These are phyloP conservation scores for Philhelius pedissequus DNA, from an alignment of 2,888 invertebrate species.

Conservation along the genomic window DNA sequence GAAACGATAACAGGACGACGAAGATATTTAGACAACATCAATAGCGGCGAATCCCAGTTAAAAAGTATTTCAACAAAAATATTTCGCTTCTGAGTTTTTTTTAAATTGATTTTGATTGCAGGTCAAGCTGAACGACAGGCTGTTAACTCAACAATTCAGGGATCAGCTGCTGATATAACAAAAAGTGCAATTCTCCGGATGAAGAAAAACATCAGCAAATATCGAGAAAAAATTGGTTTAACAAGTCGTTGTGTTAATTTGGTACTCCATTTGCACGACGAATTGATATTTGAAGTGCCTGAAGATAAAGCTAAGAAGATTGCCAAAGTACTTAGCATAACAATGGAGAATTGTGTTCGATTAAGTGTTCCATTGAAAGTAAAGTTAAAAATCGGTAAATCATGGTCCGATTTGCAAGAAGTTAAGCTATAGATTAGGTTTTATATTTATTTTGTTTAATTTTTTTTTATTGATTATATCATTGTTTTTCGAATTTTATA, in stretches of 20 bases:
- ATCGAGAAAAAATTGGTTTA: constrained; percentile 75
- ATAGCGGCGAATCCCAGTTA: constrained; percentile 81
- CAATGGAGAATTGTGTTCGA: constrained; percentile 89
- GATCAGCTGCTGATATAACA: constrained; percentile 97
- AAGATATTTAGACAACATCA: constrained; percentile 88
- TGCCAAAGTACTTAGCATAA: constrained; percentile 83
- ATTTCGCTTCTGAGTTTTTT: background rate
- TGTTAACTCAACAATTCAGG: constrained; percentile 96
- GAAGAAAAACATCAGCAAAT: constrained; percentile 81
- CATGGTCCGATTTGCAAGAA: constrained; percentile 85
- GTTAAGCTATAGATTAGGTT: constrained; percentile 70
- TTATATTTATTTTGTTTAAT: background rate
- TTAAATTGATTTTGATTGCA: constrained; percentile 73
- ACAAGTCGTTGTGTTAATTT: constrained; percentile 81
- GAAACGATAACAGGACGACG: constrained; percentile 90
- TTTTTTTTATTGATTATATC: constrained; percentile 26
- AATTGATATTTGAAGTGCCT: constrained; percentile 94
- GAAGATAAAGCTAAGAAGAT: constrained; percentile 81
- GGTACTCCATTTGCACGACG: constrained; percentile 96
- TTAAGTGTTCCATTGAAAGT: constrained; percentile 92
- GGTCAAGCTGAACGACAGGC: constrained; percentile 96
- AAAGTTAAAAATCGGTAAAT: constrained; percentile 88
- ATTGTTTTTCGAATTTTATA: background rate
- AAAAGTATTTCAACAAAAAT: constrained; percentile 80
- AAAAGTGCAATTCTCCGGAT: constrained; percentile 93